phyloP scores from a whole-genome alignment of 2,113 vertebrate genomes.

The Megaceryle maxima region DNA sequence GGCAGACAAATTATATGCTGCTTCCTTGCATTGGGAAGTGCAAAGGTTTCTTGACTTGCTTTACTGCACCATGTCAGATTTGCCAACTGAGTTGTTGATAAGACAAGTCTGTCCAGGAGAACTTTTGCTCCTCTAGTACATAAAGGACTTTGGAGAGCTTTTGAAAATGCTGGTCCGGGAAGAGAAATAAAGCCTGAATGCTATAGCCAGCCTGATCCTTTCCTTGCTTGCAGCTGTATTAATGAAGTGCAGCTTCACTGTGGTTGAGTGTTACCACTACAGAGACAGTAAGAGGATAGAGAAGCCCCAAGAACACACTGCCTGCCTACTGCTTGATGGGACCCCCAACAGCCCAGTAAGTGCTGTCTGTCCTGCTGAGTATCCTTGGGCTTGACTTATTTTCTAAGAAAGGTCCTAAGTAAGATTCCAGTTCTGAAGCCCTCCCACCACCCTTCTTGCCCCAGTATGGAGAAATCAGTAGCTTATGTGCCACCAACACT shows the following conservation, averaged over 20 bases:
- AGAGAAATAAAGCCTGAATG: not conserved
- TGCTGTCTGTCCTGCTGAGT: not conserved
- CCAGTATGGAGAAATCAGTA: not conserved
- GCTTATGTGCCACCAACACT: accelerated
- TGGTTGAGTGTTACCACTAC: not conserved
- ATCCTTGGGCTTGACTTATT: not conserved
- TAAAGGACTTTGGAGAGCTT: not conserved
- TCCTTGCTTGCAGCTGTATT: not conserved
- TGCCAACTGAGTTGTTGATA: not conserved
- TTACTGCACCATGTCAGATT: not conserved
- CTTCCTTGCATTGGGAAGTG: not conserved
- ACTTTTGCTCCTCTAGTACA: not conserved
- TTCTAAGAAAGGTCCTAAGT: not conserved
- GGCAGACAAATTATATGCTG: not conserved
- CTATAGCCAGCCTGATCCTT: not conserved
- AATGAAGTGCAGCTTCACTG: not conserved
- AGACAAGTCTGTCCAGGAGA: not conserved
- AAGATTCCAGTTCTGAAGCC: not conserved
- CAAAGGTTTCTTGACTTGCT: not conserved
- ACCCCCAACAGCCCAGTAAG: not conserved
- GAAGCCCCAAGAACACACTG: accelerated
- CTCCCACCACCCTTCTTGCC: not conserved
- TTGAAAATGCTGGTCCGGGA: not conserved
- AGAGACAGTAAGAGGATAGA: not conserved
- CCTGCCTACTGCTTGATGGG: not conserved